Percentiles rank a stretch among this genome's conserved stretches.
Evolutionary conservation across 2,113 vertebrate genomes (phyloP).

Genomic region (Speoplatyrhinus poulsoni): DNA sequence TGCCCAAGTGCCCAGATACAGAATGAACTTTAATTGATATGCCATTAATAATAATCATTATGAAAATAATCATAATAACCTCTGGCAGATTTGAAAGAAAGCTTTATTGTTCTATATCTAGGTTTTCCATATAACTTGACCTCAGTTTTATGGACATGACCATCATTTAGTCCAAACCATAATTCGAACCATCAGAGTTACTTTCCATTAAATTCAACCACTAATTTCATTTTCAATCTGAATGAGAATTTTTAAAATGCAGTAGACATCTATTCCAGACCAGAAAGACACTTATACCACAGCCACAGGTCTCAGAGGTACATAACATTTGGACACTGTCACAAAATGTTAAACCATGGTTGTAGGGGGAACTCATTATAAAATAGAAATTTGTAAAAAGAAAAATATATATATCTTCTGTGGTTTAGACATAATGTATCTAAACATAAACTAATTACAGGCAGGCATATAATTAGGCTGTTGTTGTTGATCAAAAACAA

Average conservation of each 20-base stretch:
- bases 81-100: conserved; percentile 8
- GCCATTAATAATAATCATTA: conserved; percentile 23
- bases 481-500: not conserved
- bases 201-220: conserved; percentile 58
- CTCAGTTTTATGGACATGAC: conserved; percentile 30
- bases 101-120: conserved; percentile 24
- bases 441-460: not conserved
- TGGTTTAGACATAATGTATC: conserved; percentile 10
- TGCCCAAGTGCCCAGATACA: too few species aligned
- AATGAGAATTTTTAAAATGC: conserved; percentile 48
- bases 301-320: conserved; percentile 11
- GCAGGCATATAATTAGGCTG: not conserved
- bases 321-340: conserved; percentile 32
- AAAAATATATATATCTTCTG: too few species aligned
- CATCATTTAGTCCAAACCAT: conserved; percentile 59
- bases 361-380: conserved; percentile 22
- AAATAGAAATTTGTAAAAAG: conserved; percentile 1
- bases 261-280: conserved; percentile 34
- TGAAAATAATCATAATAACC: too few species aligned
- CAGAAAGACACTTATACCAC: conserved; percentile 23
- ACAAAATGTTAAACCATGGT: conserved; percentile 3
- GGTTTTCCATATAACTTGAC: conserved; percentile 33
- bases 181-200: conserved; percentile 56
- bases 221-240: conserved; percentile 55
- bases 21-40: conserved; percentile 10